A percentile compares a stretch with the other conserved stretches of the same genome.
These are phyloP conservation scores for Trypoxylus dichotomus DNA, from an alignment of 1,140 invertebrate genomes.

Conservation along the genomic window DNA sequence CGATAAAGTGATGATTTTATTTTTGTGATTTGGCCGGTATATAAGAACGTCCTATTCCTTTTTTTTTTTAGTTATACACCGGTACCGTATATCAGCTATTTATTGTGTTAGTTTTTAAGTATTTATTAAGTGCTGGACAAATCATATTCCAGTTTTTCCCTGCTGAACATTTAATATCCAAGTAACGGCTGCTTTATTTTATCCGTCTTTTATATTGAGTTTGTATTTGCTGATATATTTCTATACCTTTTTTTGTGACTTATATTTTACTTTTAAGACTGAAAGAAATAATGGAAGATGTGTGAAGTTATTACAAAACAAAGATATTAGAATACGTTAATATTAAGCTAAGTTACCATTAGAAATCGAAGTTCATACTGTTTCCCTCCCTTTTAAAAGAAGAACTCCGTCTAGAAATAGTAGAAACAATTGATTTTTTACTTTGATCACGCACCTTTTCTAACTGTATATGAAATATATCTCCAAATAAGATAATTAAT, in stretches of 20 bases:
- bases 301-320: constrained; percentile 18
- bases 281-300: constrained; percentile 3
- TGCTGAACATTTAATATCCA: background rate
- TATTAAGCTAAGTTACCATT: constrained; percentile 17
- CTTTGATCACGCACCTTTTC: background rate
- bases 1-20: constrained; percentile 18
- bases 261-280: constrained; percentile 25
- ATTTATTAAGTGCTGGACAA: constrained; percentile 42
- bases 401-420: background rate
- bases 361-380: constrained; percentile 1
- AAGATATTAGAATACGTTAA: constrained; percentile 7
- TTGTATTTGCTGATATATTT: constrained; percentile 48
- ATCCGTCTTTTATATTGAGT: constrained; percentile 9
- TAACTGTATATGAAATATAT: background rate
- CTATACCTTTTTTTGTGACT: constrained; percentile 42
- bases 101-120: constrained; percentile 49
- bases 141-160: constrained; percentile 20
- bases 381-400: background rate
- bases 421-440: constrained; percentile 7
- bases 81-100: constrained; percentile 43
- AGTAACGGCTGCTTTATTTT: constrained; percentile 29
- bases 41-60: constrained; percentile 34
- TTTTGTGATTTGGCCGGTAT: constrained; percentile 41
- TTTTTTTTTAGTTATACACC: constrained; percentile 21
- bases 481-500: constrained; percentile 15